Evolutionary conservation across 1,140 invertebrate genomes (phyloP), one percentile per base, ranked within the genome.

Genomic region (Drosophila pseudoananassae): DNA sequence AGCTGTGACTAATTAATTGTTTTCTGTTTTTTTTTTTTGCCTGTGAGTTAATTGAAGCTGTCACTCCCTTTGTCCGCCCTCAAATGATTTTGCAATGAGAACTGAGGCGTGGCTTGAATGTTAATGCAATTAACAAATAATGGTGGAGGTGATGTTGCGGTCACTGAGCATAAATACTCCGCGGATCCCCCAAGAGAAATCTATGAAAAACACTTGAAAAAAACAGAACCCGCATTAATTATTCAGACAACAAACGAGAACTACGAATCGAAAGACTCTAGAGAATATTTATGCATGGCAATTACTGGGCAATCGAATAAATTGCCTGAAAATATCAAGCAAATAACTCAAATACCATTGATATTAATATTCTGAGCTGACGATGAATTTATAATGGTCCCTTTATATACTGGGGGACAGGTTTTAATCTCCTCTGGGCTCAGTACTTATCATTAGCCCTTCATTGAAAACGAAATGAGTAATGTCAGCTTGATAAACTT

Each of bases 91-190:
- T 9, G 43, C 54, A 66, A 66, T 63, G 43, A 29, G 6, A 53
- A 40, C 12, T 5, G 57, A 46, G 60, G 61, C 60, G 36, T 40
- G 27, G 4, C 27, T 54, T 20, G 47, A 36, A 47, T 56, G 29
- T 29, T 55, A 46, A 72, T 66, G n/a, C 15, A 66, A 73, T 76
- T 82, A 77, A 58, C 33, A 51, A 46, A 33, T 29, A 82, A 63
- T 64, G 78, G 36, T 23, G 47, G 27, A 15, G 43, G 31, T 40
- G 8, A 55, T 17, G 50, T 68, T 29, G 65, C 61, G 50, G 65
- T 68, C 61, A 66, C 2, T 63, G 61, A 69, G 31, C 65, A 69
- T 58, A 71, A 71, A 59, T 71, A 59, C 15, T 71, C 5, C 40
- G 40, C 47, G 29, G 45, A 49, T 65, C 15, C 57, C 57, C 59